phyloP scores from a whole-genome alignment of 2,888 invertebrate species.

The Frankliniella fusca region DNA sequence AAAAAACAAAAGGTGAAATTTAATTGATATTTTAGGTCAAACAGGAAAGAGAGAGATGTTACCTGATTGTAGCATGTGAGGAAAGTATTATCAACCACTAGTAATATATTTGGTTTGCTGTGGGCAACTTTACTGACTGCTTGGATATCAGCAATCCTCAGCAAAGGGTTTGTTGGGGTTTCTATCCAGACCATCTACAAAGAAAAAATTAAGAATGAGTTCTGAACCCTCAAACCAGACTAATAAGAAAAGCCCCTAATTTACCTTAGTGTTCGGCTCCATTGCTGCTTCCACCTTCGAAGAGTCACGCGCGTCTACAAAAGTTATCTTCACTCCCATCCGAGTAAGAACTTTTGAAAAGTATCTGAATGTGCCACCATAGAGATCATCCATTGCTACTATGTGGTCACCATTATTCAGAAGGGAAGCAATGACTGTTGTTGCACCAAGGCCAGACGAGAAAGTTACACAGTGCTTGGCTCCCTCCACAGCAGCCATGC shows the following conservation, averaged over 20 bases:
- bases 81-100: constrained; percentile 93
- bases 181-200: constrained; percentile 86
- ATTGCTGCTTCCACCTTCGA: constrained; percentile 64
- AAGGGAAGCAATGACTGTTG: constrained; percentile 68
- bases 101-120: constrained; percentile 53
- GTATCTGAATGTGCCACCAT: constrained; percentile 84
- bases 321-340: constrained; percentile 69
- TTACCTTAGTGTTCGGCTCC: constrained; percentile 79
- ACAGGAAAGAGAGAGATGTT: constrained; percentile 34
- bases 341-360: constrained; percentile 61
- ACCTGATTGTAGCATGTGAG: constrained; percentile 80
- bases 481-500: constrained; percentile 84
- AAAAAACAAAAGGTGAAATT: background rate
- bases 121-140: constrained; percentile 59
- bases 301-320: constrained; percentile 70
- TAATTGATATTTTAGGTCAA: background rate
- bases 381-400: constrained; percentile 85
- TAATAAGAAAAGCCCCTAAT: constrained; percentile 13
- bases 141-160: constrained; percentile 85
- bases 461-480: constrained; percentile 80
- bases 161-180: constrained; percentile 90
- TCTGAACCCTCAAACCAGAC: background rate
- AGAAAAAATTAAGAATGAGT: constrained; percentile 31
- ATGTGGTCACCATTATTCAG: constrained; percentile 85
- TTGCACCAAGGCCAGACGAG: constrained; percentile 87